These are phyloP conservation scores for Thaleichthys pacificus DNA, from an alignment of 2,797 vertebrate species.

Conservation along the genomic window DNA sequence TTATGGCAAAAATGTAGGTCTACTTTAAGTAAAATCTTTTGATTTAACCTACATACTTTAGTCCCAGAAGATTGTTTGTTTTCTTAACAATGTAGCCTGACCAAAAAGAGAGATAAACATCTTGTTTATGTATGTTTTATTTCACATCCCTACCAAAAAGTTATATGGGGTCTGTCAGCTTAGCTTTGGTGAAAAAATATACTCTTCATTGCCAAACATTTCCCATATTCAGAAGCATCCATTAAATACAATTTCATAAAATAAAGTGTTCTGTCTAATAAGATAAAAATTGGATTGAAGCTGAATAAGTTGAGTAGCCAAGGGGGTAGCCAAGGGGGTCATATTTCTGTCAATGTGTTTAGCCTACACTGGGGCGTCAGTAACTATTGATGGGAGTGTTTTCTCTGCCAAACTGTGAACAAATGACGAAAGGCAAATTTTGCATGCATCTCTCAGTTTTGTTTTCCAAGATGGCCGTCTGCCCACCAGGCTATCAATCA, in stretches of 20 bases:
- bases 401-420: not conserved
- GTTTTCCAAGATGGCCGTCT: slow-evolving; percentile 4
- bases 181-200: not conserved
- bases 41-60: not conserved
- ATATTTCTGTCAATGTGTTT: slow-evolving; percentile 2
- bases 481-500: slow-evolving; percentile 6
- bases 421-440: not conserved
- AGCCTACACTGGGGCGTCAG: not conserved
- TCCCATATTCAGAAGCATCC: not conserved
- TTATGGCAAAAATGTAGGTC: slow-evolving; percentile 8
- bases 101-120: not conserved
- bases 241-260: not conserved
- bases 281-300: slow-evolving; percentile 1
- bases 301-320: not conserved
- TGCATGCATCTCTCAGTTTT: slow-evolving; percentile 11
- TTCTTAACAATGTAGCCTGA: not conserved
- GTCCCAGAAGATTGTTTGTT: not conserved
- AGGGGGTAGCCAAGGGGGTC: not conserved
- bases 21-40: not conserved
- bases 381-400: not conserved
- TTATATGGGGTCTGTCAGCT: too few species aligned
- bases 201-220: not conserved
- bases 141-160: not conserved
- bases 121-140: not conserved
- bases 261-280: not conserved